Evolutionary conservation across 2,888 invertebrate species (phyloP), one percentile per base, ranked within the genome.

Genomic region (Orthosia gracilis): DNA sequence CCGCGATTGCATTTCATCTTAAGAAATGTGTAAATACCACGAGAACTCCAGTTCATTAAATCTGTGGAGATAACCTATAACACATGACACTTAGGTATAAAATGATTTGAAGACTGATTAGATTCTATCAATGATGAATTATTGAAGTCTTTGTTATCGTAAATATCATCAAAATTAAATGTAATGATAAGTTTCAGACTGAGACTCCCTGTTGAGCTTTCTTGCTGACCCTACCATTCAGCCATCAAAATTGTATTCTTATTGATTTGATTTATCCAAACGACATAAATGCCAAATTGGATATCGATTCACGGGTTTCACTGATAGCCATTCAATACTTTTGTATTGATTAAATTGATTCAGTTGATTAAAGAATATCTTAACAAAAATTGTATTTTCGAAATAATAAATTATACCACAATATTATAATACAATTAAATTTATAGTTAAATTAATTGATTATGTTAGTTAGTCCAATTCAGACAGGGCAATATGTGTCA

Each of bases 61-160:
- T 69, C n/a, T 69, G n/a, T 55, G 40, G 21, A 55, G 49, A 69
- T 49, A 47, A 23, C 47, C 47, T 55, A 26, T 55, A 68, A 73
- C 69, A 18, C 23, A 47, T 78, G 49, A 26, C 49, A 69, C 26
- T 68, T 67, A 47, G 3, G 26, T 26, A 40, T 23, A 31, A 59
- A 13, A 61, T 4, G 70, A 74, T 78, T 74, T 50, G 15, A 74
- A 74, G 18, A 21, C 12, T 45, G 57, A 78, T 74, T 78, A 57
- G 21, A 78, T 69, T 5, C 15, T 21, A 50, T 57, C 49, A 50
- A 13, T 17, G 21, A 57, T 57, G 69, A 78, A 50, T 50, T 73
- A 57, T 57, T 49, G 23, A 26, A 68, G 40, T 50, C 40, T 12
- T 31, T n/a, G 40, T 4, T 74, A 78, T 74, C 49, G 21, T 9